phyloP scores from a whole-genome alignment of 1,140 invertebrate genomes.

The Gryon sp. region DNA sequence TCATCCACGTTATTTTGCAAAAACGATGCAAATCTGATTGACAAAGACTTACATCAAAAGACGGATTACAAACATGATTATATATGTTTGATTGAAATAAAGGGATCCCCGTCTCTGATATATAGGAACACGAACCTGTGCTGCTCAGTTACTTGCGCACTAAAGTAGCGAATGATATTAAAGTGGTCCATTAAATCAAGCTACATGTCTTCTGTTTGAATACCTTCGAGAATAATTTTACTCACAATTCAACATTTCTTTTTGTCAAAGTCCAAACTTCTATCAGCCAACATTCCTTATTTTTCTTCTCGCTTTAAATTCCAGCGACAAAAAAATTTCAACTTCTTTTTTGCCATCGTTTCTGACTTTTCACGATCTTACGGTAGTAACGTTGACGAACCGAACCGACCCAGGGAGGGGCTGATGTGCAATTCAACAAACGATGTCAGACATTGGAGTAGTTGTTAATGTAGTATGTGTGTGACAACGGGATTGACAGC shows the following conservation, averaged over 20 bases:
- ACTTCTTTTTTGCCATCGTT: too few relatives aligned
- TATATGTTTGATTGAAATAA: background rate
- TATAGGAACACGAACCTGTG: background rate
- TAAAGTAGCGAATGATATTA: constrained; percentile 7
- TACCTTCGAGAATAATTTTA: too few relatives aligned
- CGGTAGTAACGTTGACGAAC: constrained; percentile 31
- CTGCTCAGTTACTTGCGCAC: background rate
- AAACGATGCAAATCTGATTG: background rate
- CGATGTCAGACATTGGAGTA: constrained; percentile 78
- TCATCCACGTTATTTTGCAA: too few relatives aligned
- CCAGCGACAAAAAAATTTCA: too few relatives aligned
- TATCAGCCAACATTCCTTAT: background rate
- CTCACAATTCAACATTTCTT: too few relatives aligned
- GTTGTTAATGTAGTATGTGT: constrained; percentile 80
- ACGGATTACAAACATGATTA: too few relatives aligned
- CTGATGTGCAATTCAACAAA: constrained; percentile 77
- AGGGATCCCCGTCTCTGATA: background rate
- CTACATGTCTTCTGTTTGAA: constrained; percentile 1
- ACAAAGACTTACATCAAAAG: too few relatives aligned
- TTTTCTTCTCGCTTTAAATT: too few relatives aligned
- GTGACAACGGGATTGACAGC: constrained; percentile 80
- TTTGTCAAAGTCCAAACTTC: too few relatives aligned
- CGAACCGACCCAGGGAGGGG: constrained; percentile 69
- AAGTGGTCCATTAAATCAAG: constrained; percentile 10
- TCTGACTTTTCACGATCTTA: constrained; percentile 33